A percentile compares a stretch with the other conserved stretches of the same genome.
Evolutionary conservation across 2,113 vertebrate species (phyloP).

Genomic region (Probosciger aterrimus): DNA sequence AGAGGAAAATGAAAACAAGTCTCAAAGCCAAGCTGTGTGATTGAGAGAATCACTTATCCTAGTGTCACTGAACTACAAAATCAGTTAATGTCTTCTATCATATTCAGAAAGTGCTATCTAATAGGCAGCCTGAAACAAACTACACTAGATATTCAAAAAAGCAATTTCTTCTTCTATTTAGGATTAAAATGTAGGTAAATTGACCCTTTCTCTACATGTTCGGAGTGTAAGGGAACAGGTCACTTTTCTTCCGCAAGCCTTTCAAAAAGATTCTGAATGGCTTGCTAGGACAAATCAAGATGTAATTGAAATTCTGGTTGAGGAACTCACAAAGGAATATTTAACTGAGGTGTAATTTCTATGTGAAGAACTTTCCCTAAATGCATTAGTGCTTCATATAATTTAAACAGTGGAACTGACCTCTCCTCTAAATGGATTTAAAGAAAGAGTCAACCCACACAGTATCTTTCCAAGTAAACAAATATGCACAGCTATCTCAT

Average conservation of each 20-base stretch:
- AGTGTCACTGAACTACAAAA: constrained; percentile 65
- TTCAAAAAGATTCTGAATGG: constrained; percentile 20
- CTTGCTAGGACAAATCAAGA: not conserved
- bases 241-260: not conserved
- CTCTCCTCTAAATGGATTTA: not conserved
- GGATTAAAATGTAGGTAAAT: constrained; percentile 63
- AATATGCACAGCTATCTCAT: not conserved
- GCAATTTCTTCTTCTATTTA: constrained; percentile 63
- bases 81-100: constrained; percentile 69
- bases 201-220: constrained; percentile 47
- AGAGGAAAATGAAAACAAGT: constrained; percentile 48
- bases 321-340: constrained; percentile 9
- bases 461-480: constrained; percentile 3
- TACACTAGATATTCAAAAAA: constrained; percentile 62
- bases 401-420: not conserved
- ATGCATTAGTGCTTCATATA: not conserved
- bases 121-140: constrained; percentile 55
- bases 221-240: not conserved
- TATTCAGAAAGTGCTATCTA: constrained; percentile 56
- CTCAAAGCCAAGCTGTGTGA: not conserved
- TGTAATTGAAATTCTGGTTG: constrained; percentile 57
- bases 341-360: constrained; percentile 46
- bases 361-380: not conserved
- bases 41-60: constrained; percentile 67
- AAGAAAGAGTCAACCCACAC: not conserved